A percentile compares a stretch with the other conserved stretches of the same genome.
These are phyloP conservation scores for Noturus placidus DNA, from an alignment of 2,113 vertebrate genomes.

Conservation along the genomic window DNA sequence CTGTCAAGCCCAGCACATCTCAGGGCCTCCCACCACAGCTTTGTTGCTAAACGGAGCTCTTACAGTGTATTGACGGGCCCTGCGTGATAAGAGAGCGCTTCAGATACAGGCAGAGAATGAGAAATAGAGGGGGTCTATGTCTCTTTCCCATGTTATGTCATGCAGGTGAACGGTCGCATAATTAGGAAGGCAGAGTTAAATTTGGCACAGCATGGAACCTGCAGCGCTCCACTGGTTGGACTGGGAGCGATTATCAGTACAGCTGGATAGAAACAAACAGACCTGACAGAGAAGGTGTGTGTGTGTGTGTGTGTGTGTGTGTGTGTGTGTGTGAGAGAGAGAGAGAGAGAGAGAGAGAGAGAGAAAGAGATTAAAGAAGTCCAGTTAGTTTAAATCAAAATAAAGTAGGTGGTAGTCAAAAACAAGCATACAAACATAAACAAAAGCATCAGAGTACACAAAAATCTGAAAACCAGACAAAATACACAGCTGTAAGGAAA, in stretches of 20 bases:
- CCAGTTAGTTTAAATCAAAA: not conserved
- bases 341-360: not conserved
- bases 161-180: conserved; percentile 56
- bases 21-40: conserved; percentile 67
- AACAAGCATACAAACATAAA: not conserved
- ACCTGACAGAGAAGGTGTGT: not conserved
- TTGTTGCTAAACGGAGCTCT: conserved; percentile 77
- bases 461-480: not conserved
- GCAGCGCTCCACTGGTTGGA: conserved; percentile 18
- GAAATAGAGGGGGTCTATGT: conserved; percentile 8
- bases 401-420: not conserved
- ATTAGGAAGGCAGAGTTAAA: conserved; percentile 57
- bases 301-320: not conserved
- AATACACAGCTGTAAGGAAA: not conserved
- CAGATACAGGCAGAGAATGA: conserved; percentile 31
- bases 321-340: not conserved
- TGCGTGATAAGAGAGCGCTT: conserved; percentile 51
- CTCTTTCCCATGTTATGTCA: not conserved
- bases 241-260: conserved; percentile 39
- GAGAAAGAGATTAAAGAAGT: not conserved
- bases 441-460: not conserved
- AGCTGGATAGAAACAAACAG: conserved; percentile 6
- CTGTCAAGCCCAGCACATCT: conserved; percentile 77
- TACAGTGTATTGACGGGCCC: conserved; percentile 67
- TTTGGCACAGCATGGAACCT: conserved; percentile 23